A percentile compares a stretch with the other conserved stretches of the same genome.
Conservation (phyloP, 2,113 vertebrate genomes). For the Oryzias curvinotus region DNA sequence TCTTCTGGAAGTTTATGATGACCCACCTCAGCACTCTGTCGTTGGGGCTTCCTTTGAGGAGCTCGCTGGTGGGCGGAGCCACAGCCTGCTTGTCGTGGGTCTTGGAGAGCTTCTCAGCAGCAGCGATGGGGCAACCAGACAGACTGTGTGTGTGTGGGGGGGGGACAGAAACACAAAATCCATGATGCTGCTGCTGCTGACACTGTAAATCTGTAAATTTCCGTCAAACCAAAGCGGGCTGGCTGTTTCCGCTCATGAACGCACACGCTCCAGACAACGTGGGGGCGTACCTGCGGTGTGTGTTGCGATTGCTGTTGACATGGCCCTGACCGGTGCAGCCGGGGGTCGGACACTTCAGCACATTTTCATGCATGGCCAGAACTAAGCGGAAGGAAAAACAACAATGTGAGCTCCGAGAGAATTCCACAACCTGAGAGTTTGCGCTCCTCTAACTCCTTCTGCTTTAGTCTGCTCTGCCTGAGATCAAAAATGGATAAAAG, state of each 20-base stretch:
- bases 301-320: constrained; percentile 99
- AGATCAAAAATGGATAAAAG: no score
- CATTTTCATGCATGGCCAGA: constrained; percentile 98
- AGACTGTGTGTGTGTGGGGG: constrained; percentile 76
- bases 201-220: constrained; percentile 20
- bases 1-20: background rate
- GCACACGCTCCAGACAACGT: background rate
- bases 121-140: constrained; percentile 97
- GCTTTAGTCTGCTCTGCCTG: no score
- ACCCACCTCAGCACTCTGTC: constrained; percentile 92
- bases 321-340: constrained; percentile 98
- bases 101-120: constrained; percentile 97
- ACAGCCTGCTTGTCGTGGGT: constrained; percentile 90
- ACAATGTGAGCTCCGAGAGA: background rate
- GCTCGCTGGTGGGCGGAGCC: constrained; percentile 80
- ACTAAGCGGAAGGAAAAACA: constrained; percentile 75
- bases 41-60: constrained; percentile 87
- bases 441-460: no score
- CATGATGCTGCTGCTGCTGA: constrained; percentile 12
- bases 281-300: constrained; percentile 89
- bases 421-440: background rate
- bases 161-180: background rate
- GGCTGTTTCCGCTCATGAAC: background rate
- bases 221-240: constrained; percentile 37
- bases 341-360: constrained; percentile 97